These are phyloP conservation scores for Idaea dimidiata DNA, from an alignment of 2,888 invertebrate species.

Conservation along the genomic window DNA sequence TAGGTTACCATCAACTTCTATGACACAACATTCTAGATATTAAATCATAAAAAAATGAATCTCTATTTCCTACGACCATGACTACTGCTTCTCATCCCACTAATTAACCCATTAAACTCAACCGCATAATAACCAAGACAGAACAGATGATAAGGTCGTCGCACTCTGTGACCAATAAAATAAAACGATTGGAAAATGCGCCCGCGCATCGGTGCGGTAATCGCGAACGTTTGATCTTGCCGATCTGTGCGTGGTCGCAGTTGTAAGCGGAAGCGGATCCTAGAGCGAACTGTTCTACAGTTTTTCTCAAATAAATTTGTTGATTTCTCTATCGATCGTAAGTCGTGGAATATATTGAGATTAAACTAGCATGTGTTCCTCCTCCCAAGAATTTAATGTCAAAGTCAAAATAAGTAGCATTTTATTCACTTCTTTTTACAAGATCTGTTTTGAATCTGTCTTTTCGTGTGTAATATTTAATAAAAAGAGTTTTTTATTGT, in stretches of 20 bases:
- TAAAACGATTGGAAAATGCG: conserved; percentile 40
- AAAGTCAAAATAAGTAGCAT: too few relatives aligned
- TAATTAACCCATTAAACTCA: conserved; percentile 31
- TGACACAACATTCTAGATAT: too few relatives aligned
- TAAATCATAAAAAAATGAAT: conserved; percentile 10
- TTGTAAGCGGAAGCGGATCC: neutral
- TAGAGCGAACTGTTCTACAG: conserved; percentile 7
- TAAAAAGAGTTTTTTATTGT: too few relatives aligned
- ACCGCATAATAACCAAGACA: conserved; percentile 17
- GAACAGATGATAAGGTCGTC: conserved; percentile 17
- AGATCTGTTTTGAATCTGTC: too few relatives aligned
- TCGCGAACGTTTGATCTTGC: conserved; percentile 64
- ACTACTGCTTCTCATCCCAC: conserved; percentile 9
- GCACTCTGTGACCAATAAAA: conserved; percentile 23
- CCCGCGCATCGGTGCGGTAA: conserved; percentile 60
- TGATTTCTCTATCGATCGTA: too few relatives aligned
- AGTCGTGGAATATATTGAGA: too few relatives aligned
- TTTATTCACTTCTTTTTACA: too few relatives aligned
- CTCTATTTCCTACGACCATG: conserved; percentile 4
- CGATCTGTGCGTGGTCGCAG: conserved; percentile 30
- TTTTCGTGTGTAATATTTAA: too few relatives aligned
- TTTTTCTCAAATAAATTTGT: conserved; percentile 7
- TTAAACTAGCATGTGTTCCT: too few relatives aligned
- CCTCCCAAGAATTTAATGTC: too few relatives aligned
- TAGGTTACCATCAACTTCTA: too few relatives aligned